phyloP scores from a whole-genome alignment of 2,797 vertebrate genomes.

The Manis pentadactyla region DNA sequence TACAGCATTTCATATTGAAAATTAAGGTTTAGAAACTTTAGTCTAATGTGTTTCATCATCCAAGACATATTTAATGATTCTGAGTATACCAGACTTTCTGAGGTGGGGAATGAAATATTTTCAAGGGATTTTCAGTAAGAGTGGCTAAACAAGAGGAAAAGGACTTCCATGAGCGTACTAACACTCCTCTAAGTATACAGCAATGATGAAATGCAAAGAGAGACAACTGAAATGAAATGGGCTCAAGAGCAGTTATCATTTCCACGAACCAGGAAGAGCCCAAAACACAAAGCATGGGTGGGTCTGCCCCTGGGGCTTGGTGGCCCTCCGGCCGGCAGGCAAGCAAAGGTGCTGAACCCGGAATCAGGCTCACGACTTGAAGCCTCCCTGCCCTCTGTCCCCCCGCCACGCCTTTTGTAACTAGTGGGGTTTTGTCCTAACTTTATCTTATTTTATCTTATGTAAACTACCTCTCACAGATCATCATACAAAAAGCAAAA shows the following conservation, averaged over 20 bases:
- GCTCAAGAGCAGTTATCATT: background rate
- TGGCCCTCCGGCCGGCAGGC: background rate
- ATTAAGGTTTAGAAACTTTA: conserved; percentile 10
- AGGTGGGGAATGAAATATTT: background rate
- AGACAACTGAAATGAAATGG: background rate
- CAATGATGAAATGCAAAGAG: background rate
- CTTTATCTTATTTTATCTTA: background rate
- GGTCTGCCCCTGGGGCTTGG: background rate
- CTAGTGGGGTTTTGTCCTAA: background rate
- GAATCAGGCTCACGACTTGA: no score
- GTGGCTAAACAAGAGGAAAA: conserved; percentile 20
- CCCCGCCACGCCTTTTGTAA: background rate
- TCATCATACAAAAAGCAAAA: background rate
- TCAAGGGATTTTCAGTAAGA: conserved; percentile 45
- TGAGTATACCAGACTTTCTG: background rate
- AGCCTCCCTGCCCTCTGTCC: no score
- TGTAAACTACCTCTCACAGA: background rate
- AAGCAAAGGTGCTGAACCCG: background rate
- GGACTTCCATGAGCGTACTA: background rate
- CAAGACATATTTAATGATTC: conserved; percentile 24
- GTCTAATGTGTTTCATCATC: background rate
- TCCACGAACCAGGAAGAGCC: background rate
- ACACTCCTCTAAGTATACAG: background rate
- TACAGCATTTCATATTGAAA: background rate
- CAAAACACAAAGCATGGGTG: background rate